phyloP scores from a whole-genome alignment of 2,113 vertebrate genomes.

The Odontophorus gujanensis region DNA sequence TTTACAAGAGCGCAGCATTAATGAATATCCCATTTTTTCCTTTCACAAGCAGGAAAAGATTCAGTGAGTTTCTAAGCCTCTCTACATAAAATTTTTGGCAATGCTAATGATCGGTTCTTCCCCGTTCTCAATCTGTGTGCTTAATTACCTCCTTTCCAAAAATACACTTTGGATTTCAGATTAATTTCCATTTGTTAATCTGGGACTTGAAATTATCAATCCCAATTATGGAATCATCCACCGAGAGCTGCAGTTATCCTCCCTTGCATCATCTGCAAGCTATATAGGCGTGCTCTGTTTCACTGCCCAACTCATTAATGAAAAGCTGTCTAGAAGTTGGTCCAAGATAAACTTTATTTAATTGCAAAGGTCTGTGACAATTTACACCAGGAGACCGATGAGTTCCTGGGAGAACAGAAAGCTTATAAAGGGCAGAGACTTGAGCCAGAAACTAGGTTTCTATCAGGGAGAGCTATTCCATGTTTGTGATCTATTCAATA shows the following conservation, averaged over 20 bases:
- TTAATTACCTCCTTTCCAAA: background rate
- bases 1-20: background rate
- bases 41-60: background rate
- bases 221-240: background rate
- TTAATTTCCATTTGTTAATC: background rate
- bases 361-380: background rate
- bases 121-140: background rate
- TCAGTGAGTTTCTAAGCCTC: background rate
- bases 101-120: background rate
- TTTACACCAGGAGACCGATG: background rate
- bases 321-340: background rate
- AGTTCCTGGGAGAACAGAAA: background rate
- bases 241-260: background rate
- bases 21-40: background rate
- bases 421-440: background rate
- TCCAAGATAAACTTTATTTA: background rate
- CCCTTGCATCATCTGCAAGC: background rate
- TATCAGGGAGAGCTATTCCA: background rate
- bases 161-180: background rate
- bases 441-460: background rate
- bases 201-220: background rate
- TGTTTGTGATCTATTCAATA: background rate
- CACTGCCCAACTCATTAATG: background rate
- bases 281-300: accelerated
- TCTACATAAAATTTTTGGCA: background rate